These are phyloP conservation scores for Cephus rjabovi DNA, from an alignment of 2,888 invertebrate genomes.

Conservation along the genomic window DNA sequence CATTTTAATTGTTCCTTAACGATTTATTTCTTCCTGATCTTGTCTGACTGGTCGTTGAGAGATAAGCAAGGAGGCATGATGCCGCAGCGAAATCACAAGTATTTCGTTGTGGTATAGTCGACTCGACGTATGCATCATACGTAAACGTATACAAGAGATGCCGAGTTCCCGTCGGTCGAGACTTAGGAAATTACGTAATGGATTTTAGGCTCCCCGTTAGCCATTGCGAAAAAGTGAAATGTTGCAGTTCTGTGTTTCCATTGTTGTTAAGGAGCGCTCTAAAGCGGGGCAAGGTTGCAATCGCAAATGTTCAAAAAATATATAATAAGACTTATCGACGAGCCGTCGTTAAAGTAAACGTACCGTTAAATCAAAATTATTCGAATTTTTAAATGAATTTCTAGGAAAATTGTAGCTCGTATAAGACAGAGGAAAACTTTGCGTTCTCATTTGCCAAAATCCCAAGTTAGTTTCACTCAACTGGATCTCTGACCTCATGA, in stretches of 20 bases:
- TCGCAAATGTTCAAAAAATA: constrained; percentile 32
- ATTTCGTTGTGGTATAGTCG: not conserved
- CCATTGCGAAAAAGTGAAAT: constrained; percentile 62
- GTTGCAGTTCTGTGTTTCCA: constrained; percentile 51
- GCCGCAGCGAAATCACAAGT: not conserved
- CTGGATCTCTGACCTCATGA: constrained; percentile 48
- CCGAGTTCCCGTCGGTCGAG: constrained; percentile 19
- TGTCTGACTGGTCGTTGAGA: not conserved
- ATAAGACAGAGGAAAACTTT: not conserved
- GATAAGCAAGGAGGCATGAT: not conserved
- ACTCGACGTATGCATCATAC: not conserved
- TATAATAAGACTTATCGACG: not conserved
- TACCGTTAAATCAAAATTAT: not conserved
- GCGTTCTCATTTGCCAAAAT: not conserved
- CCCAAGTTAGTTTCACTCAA: not conserved
- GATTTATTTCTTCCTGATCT: not conserved
- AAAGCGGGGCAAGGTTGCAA: constrained; percentile 54
- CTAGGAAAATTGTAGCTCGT: not conserved
- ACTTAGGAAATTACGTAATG: constrained; percentile 56
- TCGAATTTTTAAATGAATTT: not conserved
- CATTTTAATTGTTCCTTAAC: not conserved
- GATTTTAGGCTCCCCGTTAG: constrained; percentile 50
- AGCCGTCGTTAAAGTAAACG: not conserved
- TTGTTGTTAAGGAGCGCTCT: constrained; percentile 43
- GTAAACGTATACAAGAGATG: not conserved